Evolutionary conservation across 2,797 vertebrate genomes (phyloP).

Genomic region (Rousettus madagascariensis): DNA sequence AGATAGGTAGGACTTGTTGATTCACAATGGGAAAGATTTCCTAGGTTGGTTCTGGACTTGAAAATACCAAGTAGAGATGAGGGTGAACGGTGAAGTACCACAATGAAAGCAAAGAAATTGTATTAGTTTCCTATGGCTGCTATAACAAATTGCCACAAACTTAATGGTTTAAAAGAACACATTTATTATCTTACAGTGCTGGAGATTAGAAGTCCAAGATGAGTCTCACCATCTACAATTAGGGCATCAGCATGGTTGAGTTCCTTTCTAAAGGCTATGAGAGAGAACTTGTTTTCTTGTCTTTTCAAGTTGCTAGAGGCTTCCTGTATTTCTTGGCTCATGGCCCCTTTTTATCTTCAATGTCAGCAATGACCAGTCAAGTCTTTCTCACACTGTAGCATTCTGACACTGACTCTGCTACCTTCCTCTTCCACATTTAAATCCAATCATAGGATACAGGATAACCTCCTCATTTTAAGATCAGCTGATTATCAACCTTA

Average conservation of each 20-base stretch:
- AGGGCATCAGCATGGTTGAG: background rate
- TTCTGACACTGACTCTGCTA: background rate
- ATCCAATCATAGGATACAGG: background rate
- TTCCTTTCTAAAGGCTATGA: background rate
- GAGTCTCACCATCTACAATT: background rate
- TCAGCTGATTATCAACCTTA: background rate
- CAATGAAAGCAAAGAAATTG: background rate
- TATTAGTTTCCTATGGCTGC: background rate
- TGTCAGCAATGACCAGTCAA: background rate
- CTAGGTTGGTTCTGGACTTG: background rate
- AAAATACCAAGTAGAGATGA: background rate
- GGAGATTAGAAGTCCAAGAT: background rate
- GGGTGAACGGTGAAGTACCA: background rate
- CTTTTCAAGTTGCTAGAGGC: background rate
- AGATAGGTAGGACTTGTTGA: background rate
- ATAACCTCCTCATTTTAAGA: background rate
- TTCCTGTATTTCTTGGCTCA: background rate
- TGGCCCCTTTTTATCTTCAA: conserved; percentile 1
- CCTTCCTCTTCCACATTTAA: background rate
- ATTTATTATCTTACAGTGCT: conserved; percentile 13
- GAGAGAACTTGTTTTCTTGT: background rate
- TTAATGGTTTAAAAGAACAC: background rate
- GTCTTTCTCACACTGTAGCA: background rate
- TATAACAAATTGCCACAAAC: background rate
- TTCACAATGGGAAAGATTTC: background rate